Base-by-base conservation (phyloP, 1,140 invertebrate species). In the Pogonomyrmex californicus region DNA sequence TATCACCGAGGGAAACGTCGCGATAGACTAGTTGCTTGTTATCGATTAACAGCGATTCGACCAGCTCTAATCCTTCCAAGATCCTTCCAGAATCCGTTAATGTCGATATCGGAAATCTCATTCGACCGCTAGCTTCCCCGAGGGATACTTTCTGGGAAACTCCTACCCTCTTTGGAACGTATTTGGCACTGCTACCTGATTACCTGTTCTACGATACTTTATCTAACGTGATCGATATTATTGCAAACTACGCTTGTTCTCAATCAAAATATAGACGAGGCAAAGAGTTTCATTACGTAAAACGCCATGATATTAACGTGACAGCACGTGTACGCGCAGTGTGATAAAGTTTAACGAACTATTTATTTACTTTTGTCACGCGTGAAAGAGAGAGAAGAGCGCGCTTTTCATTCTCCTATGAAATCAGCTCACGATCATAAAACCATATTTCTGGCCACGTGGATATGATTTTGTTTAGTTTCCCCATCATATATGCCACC, bases 381-480 rank as follows among this genome's bases (percentile, higher is more conserved):
- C 77, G 85, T 60, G 58, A 65, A 73, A 78, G n/a, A 65, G 82
- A 78, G n/a, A 12, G 49, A 68, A 83, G 58, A 23, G 47, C 54
- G 54, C 66, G 30, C 38, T n/a, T 56, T 79, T 60, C 71, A 51
- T 73, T 76, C 51, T 75, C 17, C 68, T 70, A 47, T 44, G 56
- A 88, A 73, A 88, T 87, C 77, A 63, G 14, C 47, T 85, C 36
- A 38, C 66, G 88, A 89, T 93, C 91, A 86, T 93, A 93, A 93
- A 93, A 92, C 71, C 83, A 70, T 92, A 90, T 88, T 91, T 17
- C 41, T 85, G 7, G 91, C 89, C 88, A 90, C 87, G 90, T 89
- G 88, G 85, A 86, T 81, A 70, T 68, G 83, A 86, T 92, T 92
- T 91, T 93, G 92, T 93, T 93, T 93, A 92, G 88, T 90, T 93